Evolutionary conservation across 2,888 invertebrate genomes (phyloP).

Genomic region (Tenthredo livida): DNA sequence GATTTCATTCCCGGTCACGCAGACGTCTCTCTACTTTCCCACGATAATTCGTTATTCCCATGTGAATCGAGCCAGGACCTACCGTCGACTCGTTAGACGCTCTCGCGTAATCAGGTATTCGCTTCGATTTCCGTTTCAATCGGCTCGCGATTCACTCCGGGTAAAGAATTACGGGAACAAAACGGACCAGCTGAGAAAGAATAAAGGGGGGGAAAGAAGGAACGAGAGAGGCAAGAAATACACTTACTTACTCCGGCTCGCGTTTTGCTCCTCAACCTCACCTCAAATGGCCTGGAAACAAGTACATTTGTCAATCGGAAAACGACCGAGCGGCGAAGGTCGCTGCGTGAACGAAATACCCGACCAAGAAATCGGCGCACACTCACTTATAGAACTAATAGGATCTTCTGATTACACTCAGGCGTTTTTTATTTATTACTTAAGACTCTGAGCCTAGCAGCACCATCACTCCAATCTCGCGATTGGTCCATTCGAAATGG

Average conservation of each 20-base stretch:
- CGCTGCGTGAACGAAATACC: background rate
- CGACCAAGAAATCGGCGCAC: background rate
- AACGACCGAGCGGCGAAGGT: conserved; percentile 22
- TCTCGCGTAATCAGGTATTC: conserved; percentile 54
- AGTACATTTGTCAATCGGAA: conserved; percentile 41
- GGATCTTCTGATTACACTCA: background rate
- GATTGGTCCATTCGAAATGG: background rate
- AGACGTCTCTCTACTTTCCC: conserved; percentile 23
- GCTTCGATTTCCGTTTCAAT: conserved; percentile 68
- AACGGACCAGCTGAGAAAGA: background rate
- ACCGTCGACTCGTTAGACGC: conserved; percentile 29
- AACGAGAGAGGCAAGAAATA: conserved; percentile 22
- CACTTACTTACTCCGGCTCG: conserved; percentile 9
- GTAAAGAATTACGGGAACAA: background rate
- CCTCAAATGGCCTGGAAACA: conserved; percentile 40
- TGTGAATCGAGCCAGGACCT: conserved; percentile 1
- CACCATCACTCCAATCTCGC: conserved; percentile 9
- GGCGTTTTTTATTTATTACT: background rate
- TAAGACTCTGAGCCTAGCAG: background rate
- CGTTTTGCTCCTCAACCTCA: conserved; percentile 38
- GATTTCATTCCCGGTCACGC: conserved; percentile 41
- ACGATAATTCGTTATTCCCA: conserved; percentile 42
- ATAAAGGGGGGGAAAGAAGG: background rate
- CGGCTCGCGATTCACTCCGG: conserved; percentile 57
- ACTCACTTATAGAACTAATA: background rate